Conservation (phyloP, 2,888 invertebrate species). For the Chrysomela aeneicollis region DNA sequence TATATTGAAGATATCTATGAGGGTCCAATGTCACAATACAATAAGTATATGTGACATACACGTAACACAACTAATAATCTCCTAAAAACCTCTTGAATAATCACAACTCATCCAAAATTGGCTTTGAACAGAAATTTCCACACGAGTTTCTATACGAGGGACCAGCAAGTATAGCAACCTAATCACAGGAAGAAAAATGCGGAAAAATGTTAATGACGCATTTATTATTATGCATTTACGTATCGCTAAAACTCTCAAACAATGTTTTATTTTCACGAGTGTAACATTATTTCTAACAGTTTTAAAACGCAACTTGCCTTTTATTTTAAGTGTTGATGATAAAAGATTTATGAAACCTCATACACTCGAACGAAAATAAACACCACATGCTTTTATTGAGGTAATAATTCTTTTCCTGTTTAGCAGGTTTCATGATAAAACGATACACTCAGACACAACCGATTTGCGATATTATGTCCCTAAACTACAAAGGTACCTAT, state of each 20-base stretch:
- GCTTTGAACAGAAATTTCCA: background rate
- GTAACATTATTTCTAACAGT: background rate
- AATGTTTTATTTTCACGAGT: background rate
- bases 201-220: background rate
- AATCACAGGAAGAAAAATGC: conserved; percentile 10
- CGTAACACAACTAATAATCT: too few species aligned
- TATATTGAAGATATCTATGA: background rate
- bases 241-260: background rate
- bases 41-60: too few species aligned
- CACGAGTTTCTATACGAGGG: background rate
- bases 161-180: too few species aligned
- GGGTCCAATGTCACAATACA: background rate
- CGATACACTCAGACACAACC: background rate
- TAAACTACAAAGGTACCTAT: too few species aligned
- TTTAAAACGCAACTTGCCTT: background rate
- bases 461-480: too few species aligned
- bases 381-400: conserved; percentile 16
- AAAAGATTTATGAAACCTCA: conserved; percentile 19
- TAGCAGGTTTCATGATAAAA: conserved; percentile 4
- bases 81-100: too few species aligned
- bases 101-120: too few species aligned
- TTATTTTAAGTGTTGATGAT: conserved; percentile 2
- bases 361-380: conserved; percentile 16
- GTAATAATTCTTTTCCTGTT: conserved; percentile 10
- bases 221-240: conserved; percentile 1